A percentile compares a stretch with the other conserved stretches of the same genome.
Evolutionary conservation across 1,140 invertebrate genomes (phyloP).

Genomic region (Zaprionus nigranus): DNA sequence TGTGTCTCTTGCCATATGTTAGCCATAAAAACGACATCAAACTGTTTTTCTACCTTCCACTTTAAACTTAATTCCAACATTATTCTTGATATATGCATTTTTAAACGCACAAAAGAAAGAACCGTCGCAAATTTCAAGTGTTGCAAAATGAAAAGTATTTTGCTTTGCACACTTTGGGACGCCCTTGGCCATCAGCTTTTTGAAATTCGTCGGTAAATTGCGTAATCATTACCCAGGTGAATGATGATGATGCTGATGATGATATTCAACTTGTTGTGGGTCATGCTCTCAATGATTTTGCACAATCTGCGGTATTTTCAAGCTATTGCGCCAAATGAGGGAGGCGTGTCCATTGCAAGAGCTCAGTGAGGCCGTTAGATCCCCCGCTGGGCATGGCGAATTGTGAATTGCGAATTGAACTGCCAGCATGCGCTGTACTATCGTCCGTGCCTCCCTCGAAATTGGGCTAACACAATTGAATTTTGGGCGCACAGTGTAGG

Average conservation of each 20-base stretch:
- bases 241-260: conserved; percentile 15
- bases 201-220: conserved; percentile 85
- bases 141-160: conserved; percentile 6
- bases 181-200: conserved; percentile 9
- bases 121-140: not conserved
- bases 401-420: conserved; percentile 7
- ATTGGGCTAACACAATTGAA: conserved; percentile 84
- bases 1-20: not conserved
- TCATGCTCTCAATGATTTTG: conserved; percentile 37
- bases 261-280: conserved; percentile 28
- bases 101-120: not conserved
- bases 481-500: conserved; percentile 36
- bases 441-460: conserved; percentile 85
- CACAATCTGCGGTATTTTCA: conserved; percentile 22
- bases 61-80: not conserved
- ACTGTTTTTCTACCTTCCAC: too few relatives aligned
- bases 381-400: conserved; percentile 8
- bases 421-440: not conserved
- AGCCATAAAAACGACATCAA: too few relatives aligned
- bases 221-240: conserved; percentile 75
- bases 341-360: conserved; percentile 17
- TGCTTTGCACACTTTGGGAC: conserved; percentile 11
- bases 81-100: not conserved
- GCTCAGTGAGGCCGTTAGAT: not conserved
- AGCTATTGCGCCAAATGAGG: not conserved